Base-by-base conservation (phyloP, 2,113 vertebrate genomes). In the Trochalopteron elliotii region DNA sequence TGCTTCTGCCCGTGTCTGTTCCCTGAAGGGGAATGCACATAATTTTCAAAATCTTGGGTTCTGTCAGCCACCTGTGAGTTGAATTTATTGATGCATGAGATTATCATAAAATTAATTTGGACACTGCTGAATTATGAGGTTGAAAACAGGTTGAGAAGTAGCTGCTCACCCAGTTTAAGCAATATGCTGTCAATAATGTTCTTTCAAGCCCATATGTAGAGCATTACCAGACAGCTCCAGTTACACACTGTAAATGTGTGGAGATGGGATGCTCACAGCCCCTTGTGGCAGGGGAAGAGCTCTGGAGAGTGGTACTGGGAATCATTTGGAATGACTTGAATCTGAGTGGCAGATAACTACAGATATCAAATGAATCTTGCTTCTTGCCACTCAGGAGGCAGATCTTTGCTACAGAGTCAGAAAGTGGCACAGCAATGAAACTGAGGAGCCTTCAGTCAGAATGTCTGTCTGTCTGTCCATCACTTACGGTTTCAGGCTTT, bases 51-150 rank as follows among this genome's bases (percentile, higher is more conserved):
- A 91, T 83, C 82, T 92, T 97, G 82, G 93, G 76, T 93, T 97
- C 96, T 89, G 93, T 88, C 90, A 96, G 93, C 87, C 90, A 97
- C 96, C 96, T 94, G 88, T 89, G 95, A 94, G 94, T 90, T 90
- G 91, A 93, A 96, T 93, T 95, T 96, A 95, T 90, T 95, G 96
- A 94, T 96, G 94, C 97, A 92, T 91, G 82, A 91, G 94, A 97
- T 97, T 97, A 98, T 93, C 96, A 96, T 97, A 94, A 96, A 96
- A 97, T 98, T 97, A 97, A 98, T 97, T 98, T 96, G 92, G 96
- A 82, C 94, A 90, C 89, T 96, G 92, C 87, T 93, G 96, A 96
- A 96, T 95, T 96, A 97, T 72, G 92, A 95, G 93, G 88, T 91
- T 97, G 95, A 90, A 95, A 96, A 96, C 93, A 86, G 93, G 79